Base-by-base conservation (phyloP, 1,140 invertebrate genomes). In the Monochamus saltuarius region DNA sequence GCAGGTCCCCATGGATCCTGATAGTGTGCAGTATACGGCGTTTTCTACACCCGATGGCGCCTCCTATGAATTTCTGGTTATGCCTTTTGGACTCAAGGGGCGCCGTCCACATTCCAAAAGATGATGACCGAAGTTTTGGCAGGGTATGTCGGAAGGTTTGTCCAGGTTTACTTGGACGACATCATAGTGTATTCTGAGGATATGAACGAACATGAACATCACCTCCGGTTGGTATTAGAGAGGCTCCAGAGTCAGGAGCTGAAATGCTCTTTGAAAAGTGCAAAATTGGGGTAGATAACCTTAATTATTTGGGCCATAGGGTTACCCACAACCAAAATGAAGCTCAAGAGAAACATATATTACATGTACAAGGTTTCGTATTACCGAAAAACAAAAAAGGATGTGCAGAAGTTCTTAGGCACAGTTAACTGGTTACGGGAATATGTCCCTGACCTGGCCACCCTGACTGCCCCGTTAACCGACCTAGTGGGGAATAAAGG, bases 61-160 rank as follows among this genome's bases (percentile, higher is more conserved):
- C 14, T 13, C 16, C 4, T 61, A 61, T 46, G 51, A 55, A 34
- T 76, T 75, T 58, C 62, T 54, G 13, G 10, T 45, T 4, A 73
- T 69, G 53, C 59, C 69, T 9, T 74, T 73, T 55, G 73, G 73
- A 1, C 22, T 74, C 2, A 62, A 49, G 22, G 73, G 36, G 73
- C 70, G 1, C 73, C 74, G 0, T 62, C 68, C 0, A 66, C 67
- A 0, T 75, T 74, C 59, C 69, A 73, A 61, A 45, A 51, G 11
- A 64, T 62, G 35, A 59, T 76, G 13, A 62, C 70, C 38, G 40
- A 62, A 2, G 59, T 74, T 19, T 17, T 55, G 45, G 38, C 29
- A 4, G 47, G 36, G 39, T 42, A 70, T 54, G 10, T 66, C 40
- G 13, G 72, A 61, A 59, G 34, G 62, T 43, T 64, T 22, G 65